These are phyloP conservation scores for Cacoxenus indagator DNA, from an alignment of 2,888 invertebrate genomes.

Conservation along the genomic window DNA sequence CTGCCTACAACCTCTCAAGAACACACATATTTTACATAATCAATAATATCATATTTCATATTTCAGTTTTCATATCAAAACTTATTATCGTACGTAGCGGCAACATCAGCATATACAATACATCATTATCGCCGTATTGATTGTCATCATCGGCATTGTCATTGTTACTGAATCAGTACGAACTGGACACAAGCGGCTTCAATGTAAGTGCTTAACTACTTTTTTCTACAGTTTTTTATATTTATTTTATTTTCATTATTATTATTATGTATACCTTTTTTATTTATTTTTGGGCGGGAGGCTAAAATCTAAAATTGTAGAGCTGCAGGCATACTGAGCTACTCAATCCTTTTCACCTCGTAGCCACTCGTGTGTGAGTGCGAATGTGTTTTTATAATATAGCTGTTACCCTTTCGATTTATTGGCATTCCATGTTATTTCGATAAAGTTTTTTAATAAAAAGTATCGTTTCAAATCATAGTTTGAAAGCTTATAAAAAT, in stretches of 20 bases:
- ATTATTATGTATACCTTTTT: neutral
- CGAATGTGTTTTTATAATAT: conserved; percentile 8
- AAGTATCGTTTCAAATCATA: neutral
- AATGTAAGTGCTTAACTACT: neutral
- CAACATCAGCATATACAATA: neutral
- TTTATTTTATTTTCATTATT: neutral
- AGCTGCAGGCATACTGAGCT: neutral
- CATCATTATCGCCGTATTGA: neutral
- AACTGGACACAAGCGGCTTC: neutral
- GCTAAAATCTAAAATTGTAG: neutral
- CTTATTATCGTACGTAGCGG: conserved; percentile 1
- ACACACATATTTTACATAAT: neutral
- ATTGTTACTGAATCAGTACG: too few relatives aligned
- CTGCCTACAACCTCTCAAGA: neutral
- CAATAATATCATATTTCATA: conserved; percentile 3
- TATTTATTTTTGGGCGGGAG: neutral
- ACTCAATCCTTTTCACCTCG: neutral
- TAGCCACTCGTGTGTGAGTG: neutral
- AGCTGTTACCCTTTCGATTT: conserved; percentile 29
- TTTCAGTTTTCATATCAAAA: conserved; percentile 16
- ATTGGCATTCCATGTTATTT: neutral
- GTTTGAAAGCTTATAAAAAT: too few relatives aligned
- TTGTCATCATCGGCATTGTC: too few relatives aligned
- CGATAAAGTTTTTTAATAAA: conserved; percentile 6
- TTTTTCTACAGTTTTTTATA: too few relatives aligned